Evolutionary conservation across 2,888 invertebrate genomes (phyloP), one percentile per base, ranked within the genome.

Genomic region (Agonum fuliginosum): DNA sequence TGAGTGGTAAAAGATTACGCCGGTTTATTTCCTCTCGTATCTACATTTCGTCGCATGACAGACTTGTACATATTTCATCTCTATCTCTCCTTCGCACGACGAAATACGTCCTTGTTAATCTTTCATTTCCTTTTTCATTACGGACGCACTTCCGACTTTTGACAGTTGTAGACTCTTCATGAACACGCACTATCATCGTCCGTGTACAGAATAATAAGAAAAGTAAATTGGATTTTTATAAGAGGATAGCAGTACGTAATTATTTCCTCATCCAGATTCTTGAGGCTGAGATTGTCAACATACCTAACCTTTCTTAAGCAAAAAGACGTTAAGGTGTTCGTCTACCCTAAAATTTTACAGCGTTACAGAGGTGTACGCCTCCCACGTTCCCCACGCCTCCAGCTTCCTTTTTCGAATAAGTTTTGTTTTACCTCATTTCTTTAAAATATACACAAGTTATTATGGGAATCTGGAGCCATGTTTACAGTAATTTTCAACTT

Each of bases 111-210:
- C 62, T 30, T 30, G 30, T 62, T 62, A 62, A 62, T 62, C 62
- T 62, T 62, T 62, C 62, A 62, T 62, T 62, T 62, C 34, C 62
- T 19, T 62, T 62, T 62, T 62, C 34, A 62, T 62, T 62, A 62
- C 62, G 34, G 30, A 62, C 62, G 34, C 19, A 62, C 34, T 27
- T 62, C 62, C 62, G 62, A 62, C 34, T 34, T 27, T 27, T 58
- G 48, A 27, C 27, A 27, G 14, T 58, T 58, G 6, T 14, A 12
- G 24, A 27, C 17, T 62, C 62, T 34, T 54, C 54, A 54, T 54
- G 24, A 54, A 54, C 54, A 22, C 54, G n/a, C 24, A 22, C 54
- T 22, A 54, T 54, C 54, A n/a, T 24, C n/a, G 22, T 22, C 54
- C 10, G 22, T n/a, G 24, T 12, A 20, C 12, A 54, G 12, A 54